Conservation (phyloP, 2,888 invertebrate genomes). For the Leucania comma region DNA sequence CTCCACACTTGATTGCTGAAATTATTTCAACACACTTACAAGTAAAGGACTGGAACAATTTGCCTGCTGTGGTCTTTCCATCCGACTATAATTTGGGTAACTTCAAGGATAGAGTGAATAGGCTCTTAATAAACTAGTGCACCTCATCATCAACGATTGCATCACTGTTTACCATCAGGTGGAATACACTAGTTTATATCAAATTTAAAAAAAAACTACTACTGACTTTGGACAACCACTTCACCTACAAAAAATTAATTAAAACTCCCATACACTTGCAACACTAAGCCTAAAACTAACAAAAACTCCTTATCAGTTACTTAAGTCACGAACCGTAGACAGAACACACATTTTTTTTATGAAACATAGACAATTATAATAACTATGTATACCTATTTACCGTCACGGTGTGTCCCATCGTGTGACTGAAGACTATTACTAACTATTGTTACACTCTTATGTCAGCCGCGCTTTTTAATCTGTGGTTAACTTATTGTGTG, state of each 20-base stretch:
- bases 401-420: slow-evolving; percentile 72
- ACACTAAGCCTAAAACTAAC: background rate
- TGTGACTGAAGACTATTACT: slow-evolving; percentile 63
- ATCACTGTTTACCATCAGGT: too few species aligned
- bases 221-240: background rate
- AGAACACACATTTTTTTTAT: slow-evolving; percentile 43
- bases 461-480: slow-evolving; percentile 55
- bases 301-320: slow-evolving; percentile 46
- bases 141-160: too few species aligned
- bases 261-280: background rate
- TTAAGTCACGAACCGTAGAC: slow-evolving; percentile 50
- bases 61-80: too few species aligned
- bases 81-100: too few species aligned
- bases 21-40: too few species aligned
- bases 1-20: too few species aligned
- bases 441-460: slow-evolving; percentile 54
- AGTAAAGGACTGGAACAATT: too few species aligned
- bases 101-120: too few species aligned
- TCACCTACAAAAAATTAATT: slow-evolving; percentile 8
- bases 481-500: slow-evolving; percentile 44
- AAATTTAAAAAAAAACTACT: too few species aligned
- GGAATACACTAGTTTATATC: too few species aligned
- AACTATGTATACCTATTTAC: slow-evolving; percentile 51
- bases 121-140: too few species aligned
- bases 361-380: slow-evolving; percentile 51